Evolutionary conservation across 2,888 invertebrate genomes (phyloP).

Genomic region (Drosophila villosipedis): DNA sequence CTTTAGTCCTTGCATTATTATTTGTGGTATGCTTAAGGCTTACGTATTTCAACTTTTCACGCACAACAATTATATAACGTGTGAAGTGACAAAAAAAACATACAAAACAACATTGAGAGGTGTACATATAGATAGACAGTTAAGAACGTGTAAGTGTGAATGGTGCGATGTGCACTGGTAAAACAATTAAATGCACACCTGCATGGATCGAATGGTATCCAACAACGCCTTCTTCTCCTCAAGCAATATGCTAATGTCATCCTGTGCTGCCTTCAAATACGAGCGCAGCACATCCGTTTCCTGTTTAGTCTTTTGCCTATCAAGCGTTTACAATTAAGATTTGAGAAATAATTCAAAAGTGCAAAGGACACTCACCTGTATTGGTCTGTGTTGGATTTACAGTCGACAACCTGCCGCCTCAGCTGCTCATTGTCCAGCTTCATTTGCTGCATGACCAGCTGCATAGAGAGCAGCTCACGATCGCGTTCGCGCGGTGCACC

Average conservation of each 20-base stretch:
- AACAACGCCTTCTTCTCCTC: conserved; percentile 91
- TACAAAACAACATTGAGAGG: conserved; percentile 59
- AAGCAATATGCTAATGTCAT: conserved; percentile 89
- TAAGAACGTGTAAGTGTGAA: conserved; percentile 29
- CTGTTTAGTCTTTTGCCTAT: conserved; percentile 85
- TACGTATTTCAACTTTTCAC: conserved; percentile 71
- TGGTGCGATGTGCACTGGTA: neutral
- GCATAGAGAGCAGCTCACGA: conserved; percentile 85
- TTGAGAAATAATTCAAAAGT: neutral
- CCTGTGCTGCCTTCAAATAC: conserved; percentile 89
- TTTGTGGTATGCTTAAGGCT: conserved; percentile 76
- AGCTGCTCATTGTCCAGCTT: conserved; percentile 89
- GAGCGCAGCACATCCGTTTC: conserved; percentile 88
- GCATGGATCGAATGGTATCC: conserved; percentile 89
- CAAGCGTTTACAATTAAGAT: neutral
- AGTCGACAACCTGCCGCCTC: conserved; percentile 87
- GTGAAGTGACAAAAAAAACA: conserved; percentile 52
- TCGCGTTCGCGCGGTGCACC: conserved; percentile 84
- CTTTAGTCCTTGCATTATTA: conserved; percentile 82
- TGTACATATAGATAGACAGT: conserved; percentile 47
- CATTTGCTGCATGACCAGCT: conserved; percentile 86
- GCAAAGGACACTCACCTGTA: conserved; percentile 83
- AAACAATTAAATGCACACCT: conserved; percentile 85
- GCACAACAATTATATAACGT: conserved; percentile 55
- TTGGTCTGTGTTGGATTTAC: conserved; percentile 86